Evolutionary conservation across 1,140 invertebrate species (phyloP).

Genomic region (Drosophila takahashii): DNA sequence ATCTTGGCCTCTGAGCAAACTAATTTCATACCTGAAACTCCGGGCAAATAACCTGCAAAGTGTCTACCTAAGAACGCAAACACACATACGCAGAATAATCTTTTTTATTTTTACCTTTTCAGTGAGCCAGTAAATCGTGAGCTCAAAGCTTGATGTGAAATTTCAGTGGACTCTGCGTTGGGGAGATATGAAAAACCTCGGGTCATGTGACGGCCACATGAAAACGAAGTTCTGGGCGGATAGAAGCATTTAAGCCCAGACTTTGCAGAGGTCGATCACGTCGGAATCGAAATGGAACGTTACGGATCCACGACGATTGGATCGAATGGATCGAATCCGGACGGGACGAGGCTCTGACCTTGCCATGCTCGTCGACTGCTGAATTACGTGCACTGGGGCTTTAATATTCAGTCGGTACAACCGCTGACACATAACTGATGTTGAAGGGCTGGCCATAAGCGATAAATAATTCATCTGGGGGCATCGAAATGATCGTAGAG

Average conservation of each 20-base stretch:
- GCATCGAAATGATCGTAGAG: conserved; percentile 13
- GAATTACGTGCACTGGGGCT: conserved; percentile 29
- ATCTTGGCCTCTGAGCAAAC: conserved; percentile 4
- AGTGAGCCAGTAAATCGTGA: conserved; percentile 39
- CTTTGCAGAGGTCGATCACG: conserved; percentile 47
- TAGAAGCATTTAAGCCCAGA: conserved; percentile 12
- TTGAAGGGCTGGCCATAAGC: conserved; percentile 36
- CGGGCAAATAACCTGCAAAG: conserved; percentile 32
- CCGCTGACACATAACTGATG: conserved; percentile 49
- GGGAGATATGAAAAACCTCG: conserved; percentile 24
- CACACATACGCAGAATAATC: conserved; percentile 46
- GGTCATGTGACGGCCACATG: conserved; percentile 43
- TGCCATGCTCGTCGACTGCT: conserved; percentile 23
- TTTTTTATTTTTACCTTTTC: conserved; percentile 7
- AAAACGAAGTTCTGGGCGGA: conserved; percentile 26
- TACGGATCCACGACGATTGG: conserved; percentile 26
- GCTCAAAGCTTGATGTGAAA: conserved; percentile 53
- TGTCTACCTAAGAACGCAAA: conserved; percentile 5
- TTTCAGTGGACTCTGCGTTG: conserved; percentile 43
- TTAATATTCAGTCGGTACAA: conserved; percentile 38
- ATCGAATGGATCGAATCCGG: conserved; percentile 31
- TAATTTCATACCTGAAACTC: conserved; percentile 44
- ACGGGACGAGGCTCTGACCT: conserved; percentile 51
- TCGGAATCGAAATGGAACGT: conserved; percentile 13
- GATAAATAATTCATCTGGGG: conserved; percentile 65